Percentiles rank a stretch among this genome's conserved stretches.
Evolutionary conservation across 2,888 invertebrate species (phyloP).

Genomic region (Eupithecia inturbata): DNA sequence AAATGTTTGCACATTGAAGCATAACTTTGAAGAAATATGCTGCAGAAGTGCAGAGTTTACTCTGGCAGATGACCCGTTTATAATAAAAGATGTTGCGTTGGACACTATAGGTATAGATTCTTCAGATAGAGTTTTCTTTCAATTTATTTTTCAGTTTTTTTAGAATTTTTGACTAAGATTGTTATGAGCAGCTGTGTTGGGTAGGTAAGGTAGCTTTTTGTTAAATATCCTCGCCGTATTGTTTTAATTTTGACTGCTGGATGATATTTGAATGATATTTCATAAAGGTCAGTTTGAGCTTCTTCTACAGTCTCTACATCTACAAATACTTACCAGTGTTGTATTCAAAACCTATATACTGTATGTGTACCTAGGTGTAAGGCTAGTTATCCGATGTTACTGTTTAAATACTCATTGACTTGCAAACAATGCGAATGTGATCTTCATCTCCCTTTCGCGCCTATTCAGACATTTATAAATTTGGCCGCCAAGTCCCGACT

Average conservation of each 20-base stretch:
- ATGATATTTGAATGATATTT: slow-evolving; percentile 5
- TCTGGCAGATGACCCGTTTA: slow-evolving; percentile 9
- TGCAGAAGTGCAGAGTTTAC: slow-evolving; percentile 1
- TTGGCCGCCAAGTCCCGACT: slow-evolving; percentile 24
- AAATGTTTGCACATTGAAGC: slow-evolving; percentile 41
- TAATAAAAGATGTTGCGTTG: not conserved
- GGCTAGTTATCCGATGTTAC: not conserved
- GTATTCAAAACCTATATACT: not conserved
- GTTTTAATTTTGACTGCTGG: not conserved
- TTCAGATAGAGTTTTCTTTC: not conserved
- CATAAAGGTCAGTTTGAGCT: not conserved
- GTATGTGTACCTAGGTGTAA: not conserved
- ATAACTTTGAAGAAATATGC: slow-evolving; percentile 28
- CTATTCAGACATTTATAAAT: slow-evolving; percentile 26
- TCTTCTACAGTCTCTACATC: not conserved
- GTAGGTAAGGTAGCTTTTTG: not conserved
- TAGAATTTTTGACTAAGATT: not conserved
- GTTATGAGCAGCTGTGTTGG: not conserved
- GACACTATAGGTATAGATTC: not conserved
- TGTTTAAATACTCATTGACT: slow-evolving; percentile 15
- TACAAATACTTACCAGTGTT: not conserved
- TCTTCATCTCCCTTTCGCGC: slow-evolving; percentile 12
- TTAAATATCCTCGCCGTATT: not conserved
- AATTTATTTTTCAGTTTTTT: too few species aligned
- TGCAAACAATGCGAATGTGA: slow-evolving; percentile 12